Percentiles rank a stretch among this genome's conserved stretches.
These are phyloP conservation scores for Ennomos erosarius DNA, from an alignment of 2,888 invertebrate species.

Conservation along the genomic window DNA sequence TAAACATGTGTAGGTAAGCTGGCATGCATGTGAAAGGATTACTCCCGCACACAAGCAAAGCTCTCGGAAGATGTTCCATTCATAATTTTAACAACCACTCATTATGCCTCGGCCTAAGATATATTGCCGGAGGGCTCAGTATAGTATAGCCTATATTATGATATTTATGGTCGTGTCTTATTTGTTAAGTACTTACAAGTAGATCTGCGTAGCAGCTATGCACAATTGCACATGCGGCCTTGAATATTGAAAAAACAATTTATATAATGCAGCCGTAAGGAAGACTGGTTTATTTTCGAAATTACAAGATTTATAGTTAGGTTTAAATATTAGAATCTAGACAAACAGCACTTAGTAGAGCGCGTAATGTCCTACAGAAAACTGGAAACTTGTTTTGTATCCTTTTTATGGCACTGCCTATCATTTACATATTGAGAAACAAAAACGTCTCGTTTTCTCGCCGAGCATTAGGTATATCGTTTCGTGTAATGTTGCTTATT, in stretches of 20 bases:
- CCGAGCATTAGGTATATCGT: conserved; percentile 23
- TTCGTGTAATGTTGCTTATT: conserved; percentile 24
- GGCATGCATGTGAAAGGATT: conserved; percentile 39
- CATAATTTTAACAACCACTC: conserved; percentile 82
- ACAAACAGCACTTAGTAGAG: too few relatives aligned
- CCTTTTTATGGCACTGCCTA: conserved; percentile 11
- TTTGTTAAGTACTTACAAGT: conserved; percentile 19
- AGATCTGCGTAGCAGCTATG: neutral
- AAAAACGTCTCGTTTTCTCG: conserved; percentile 15
- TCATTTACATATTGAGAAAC: conserved; percentile 22
- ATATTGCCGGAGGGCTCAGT: conserved; percentile 58
- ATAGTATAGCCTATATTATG: conserved; percentile 52
- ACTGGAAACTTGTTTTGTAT: neutral
- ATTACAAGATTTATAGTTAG: too few relatives aligned
- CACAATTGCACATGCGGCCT: too few relatives aligned
- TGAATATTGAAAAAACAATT: too few relatives aligned
- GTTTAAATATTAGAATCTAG: too few relatives aligned
- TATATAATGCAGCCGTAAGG: too few relatives aligned
- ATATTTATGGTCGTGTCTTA: conserved; percentile 32
- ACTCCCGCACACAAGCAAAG: conserved; percentile 52
- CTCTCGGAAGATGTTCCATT: conserved; percentile 73
- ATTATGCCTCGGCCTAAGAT: conserved; percentile 67
- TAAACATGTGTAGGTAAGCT: conserved; percentile 41
- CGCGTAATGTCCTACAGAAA: neutral
- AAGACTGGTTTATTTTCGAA: too few relatives aligned